Evolutionary conservation across 1,140 invertebrate genomes (phyloP), one percentile per base, ranked within the genome.

Genomic region (Drosophila parabipectinata): DNA sequence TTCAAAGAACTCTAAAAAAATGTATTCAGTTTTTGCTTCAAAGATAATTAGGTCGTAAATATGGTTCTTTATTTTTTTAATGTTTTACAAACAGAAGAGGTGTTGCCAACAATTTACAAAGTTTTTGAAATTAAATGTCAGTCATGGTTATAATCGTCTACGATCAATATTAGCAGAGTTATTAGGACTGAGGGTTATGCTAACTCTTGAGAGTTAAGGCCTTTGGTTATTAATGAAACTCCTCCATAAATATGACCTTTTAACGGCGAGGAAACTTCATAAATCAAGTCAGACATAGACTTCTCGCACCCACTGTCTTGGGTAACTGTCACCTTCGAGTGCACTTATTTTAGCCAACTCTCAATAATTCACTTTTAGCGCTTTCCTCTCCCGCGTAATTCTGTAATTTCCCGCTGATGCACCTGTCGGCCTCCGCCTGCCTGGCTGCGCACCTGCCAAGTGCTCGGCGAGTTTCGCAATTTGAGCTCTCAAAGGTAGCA

Each of bases 341-440:
- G 61, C 64, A 68, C 64, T 55, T 68, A 68, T 41, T 68, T 34
- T n/a, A n/a, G 51, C 44, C 64, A 71, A 69, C 44, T 50, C 69
- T 57, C 26, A 57, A 47, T 50, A 69, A 69, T 69, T 69, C 51
- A 50, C 68, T 69, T 69, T 69, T 57, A 26, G 44, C 67, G 69
- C 63, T 67, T 67, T 64, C 47, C 44, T 39, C 45, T n/a, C 10
- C 3, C 14, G 21, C 44, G 14, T 2, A 15, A 52, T 9, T 55
- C 55, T 37, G 9, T 69, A 69, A 56, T 69, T 69, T 57, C 15
- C 37, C 14, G 32, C 28, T 7, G 63, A 56, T 68, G 62, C 66
- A 69, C 50, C 66, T 68, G 26, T 28, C 26, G 1, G 26, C 6
- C 26, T 28, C 26, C 5, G 63, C 50, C 34, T 12, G 63, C 50